phyloP scores from a whole-genome alignment of 2,888 invertebrate genomes.

The Anthophora plumipes region DNA sequence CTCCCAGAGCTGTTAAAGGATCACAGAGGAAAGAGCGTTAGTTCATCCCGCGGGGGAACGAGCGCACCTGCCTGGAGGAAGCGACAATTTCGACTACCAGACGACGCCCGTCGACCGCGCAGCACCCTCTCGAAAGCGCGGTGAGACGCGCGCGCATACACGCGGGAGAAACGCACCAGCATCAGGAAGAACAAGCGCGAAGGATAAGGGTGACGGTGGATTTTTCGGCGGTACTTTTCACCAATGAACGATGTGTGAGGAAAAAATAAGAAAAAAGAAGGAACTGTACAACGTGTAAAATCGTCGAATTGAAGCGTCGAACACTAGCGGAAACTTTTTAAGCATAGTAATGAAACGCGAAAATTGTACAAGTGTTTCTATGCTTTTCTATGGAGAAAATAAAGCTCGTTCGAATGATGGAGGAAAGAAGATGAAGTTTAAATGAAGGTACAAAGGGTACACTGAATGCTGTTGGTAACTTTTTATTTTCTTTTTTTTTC shows the following conservation, averaged over 20 bases:
- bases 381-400: no score
- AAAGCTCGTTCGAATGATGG: no score
- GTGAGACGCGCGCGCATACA: slow-evolving; percentile 60
- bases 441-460: no score
- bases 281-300: background rate
- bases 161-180: slow-evolving; percentile 59
- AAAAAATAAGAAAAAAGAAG: no score
- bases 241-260: background rate
- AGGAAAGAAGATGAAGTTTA: background rate
- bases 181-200: background rate
- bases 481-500: background rate
- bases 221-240: background rate
- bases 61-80: slow-evolving; percentile 74
- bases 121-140: slow-evolving; percentile 54
- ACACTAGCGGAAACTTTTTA: no score
- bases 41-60: slow-evolving; percentile 7
- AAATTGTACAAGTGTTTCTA: no score
- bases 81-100: slow-evolving; percentile 81
- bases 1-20: slow-evolving; percentile 21
- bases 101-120: slow-evolving; percentile 81
- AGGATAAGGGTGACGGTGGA: background rate
- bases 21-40: slow-evolving; percentile 32
- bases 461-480: background rate
- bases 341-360: no score
- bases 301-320: no score